A percentile compares a stretch with the other conserved stretches of the same genome.
These are phyloP conservation scores for Myopa testacea DNA, from an alignment of 2,888 invertebrate genomes.

Conservation along the genomic window DNA sequence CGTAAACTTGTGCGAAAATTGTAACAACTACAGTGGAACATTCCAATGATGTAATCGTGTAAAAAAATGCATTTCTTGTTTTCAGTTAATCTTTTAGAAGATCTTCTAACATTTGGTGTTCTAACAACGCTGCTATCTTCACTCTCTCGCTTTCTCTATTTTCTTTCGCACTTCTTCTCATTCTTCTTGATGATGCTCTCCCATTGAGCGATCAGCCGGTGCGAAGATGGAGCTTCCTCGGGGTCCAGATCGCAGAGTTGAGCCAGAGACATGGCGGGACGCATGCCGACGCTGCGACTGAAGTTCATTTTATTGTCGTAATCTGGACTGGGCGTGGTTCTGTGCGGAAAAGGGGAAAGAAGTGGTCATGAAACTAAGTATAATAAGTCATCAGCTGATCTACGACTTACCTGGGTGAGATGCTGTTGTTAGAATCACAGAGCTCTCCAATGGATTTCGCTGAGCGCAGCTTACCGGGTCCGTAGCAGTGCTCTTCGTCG, in stretches of 20 bases:
- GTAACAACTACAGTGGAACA: conserved; percentile 13
- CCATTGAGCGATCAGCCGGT: conserved; percentile 82
- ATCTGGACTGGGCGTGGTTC: conserved; percentile 60
- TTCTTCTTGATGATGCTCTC: conserved; percentile 80
- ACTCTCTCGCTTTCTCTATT: conserved; percentile 7
- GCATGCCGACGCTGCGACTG: conserved; percentile 70
- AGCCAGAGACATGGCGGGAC: conserved; percentile 77
- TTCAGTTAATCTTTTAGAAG: not conserved
- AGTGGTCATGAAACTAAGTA: not conserved
- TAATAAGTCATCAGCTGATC: not conserved
- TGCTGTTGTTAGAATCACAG: conserved; percentile 71
- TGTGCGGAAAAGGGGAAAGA: conserved; percentile 36
- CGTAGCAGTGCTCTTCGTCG: conserved; percentile 73
- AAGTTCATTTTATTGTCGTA: conserved; percentile 47
- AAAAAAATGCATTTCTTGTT: not conserved
- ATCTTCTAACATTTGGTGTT: conserved; percentile 4
- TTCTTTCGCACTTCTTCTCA: conserved; percentile 47
- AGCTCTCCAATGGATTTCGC: conserved; percentile 78
- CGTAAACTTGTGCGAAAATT: not conserved
- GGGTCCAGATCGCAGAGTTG: conserved; percentile 76
- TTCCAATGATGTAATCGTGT: conserved; percentile 12
- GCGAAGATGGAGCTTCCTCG: conserved; percentile 78
- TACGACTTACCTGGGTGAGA: conserved; percentile 54
- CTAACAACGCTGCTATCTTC: not conserved
- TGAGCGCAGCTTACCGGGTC: conserved; percentile 74